A percentile compares a stretch with the other conserved stretches of the same genome.
Conservation (phyloP, 1,140 invertebrate species). For the Solenopsis fugax region DNA sequence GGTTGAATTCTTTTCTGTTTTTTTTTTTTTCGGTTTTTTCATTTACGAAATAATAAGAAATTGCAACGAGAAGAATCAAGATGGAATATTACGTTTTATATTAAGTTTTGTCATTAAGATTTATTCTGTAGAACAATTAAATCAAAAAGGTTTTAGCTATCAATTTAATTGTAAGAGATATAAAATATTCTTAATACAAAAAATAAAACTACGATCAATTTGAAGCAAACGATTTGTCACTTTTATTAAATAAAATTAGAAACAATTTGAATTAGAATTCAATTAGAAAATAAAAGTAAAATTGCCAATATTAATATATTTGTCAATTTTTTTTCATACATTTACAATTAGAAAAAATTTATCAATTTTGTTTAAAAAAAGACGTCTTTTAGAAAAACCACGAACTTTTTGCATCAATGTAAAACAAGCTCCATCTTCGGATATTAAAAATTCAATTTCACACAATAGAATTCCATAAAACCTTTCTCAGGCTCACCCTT, state of each 20-base stretch:
- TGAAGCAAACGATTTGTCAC: background rate
- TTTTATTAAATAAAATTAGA: background rate
- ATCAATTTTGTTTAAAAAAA: background rate
- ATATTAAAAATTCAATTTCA: constrained; percentile 10
- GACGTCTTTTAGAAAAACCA: background rate
- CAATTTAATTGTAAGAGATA: background rate
- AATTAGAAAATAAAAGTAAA: too few relatives aligned
- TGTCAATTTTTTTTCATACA: too few relatives aligned
- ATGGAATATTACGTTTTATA: background rate
- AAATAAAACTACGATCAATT: background rate
- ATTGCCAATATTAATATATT: too few relatives aligned
- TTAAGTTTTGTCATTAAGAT: background rate
- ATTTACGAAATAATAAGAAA: background rate
- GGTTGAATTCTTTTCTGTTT: background rate
- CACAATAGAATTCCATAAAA: constrained; percentile 17
- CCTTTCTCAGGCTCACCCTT: background rate
- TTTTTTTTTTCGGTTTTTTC: background rate
- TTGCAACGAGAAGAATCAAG: background rate
- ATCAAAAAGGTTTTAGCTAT: background rate
- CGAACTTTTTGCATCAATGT: background rate
- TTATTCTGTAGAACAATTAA: background rate
- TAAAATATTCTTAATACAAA: background rate
- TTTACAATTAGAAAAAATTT: background rate
- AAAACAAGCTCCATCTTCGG: background rate
- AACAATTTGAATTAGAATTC: background rate